Evolutionary conservation across 2,797 vertebrate genomes (phyloP), one percentile per base, ranked within the genome.

Genomic region (Zalophus californianus): DNA sequence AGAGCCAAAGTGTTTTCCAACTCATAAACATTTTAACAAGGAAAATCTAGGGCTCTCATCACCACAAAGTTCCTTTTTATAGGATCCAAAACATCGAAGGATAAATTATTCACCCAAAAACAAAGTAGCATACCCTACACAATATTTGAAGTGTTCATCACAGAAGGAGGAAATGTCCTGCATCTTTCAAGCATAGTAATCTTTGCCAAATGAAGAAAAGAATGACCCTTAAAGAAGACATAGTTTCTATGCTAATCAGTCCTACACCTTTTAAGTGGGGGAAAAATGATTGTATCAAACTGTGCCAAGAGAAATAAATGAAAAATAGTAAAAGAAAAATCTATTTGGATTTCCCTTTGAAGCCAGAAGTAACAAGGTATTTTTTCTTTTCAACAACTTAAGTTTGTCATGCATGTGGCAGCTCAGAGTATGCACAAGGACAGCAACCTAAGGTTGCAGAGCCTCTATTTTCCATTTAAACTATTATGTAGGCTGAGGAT

Each of bases 271-370:
- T 98, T 97, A 98, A 98, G 97, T 97, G 38, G n/a, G 1, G 14
- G 25, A 16, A 50, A 54, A 18, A 75, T 97, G 98, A 98, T 98
- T 98, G 89, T 98, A 98, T 97, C 95, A 98, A 98, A 98, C 94
- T 97, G 88, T 98, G 97, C 97, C 97, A 98, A 98, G 95, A 98
- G 96, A 98, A 98, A 98, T 93, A 98, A 98, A 97, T 86, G 1
- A 2, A 94, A 97, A 23, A 70, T 96, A 96, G 1, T 96, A 97
- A 98, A 98, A 91, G 88, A 77, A 97, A 95, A 97, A 94, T 92
- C 83, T 90, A 95, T 97, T 97, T 97, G 96, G 97, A 98, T 98
- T 98, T 98, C 85, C 85, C 97, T 98, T 98, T 98, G 97, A 98
- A 98, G 96, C 32, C 93, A 91, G n/a, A 94, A 97, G 93, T 79